Evolutionary conservation across 2,797 vertebrate species (phyloP), one percentile per base, ranked within the genome.

Genomic region (Channa striata): DNA sequence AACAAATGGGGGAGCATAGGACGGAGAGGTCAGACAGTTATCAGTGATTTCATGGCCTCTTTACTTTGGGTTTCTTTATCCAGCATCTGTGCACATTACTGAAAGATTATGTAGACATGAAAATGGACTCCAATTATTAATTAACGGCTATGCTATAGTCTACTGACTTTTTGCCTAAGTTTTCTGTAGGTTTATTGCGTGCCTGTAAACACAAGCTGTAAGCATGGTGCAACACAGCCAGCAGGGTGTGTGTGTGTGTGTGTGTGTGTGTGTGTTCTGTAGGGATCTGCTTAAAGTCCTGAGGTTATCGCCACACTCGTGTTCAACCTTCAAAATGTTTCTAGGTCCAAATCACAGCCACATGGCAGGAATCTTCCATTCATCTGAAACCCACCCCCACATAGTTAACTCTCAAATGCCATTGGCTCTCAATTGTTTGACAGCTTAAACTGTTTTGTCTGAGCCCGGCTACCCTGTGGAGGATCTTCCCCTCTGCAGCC

Each of bases 321-420:
- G 68, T 89, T 91, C 71, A 88, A 85, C 84, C 87, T 78, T 80
- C 85, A 44, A 17, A 16, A 30, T 9, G 39, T 64, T 51, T 62
- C 20, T 25, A 44, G 68, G 66, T 70, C 78, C 77, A 92, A 47
- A 90, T 87, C 83, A 86, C 75, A 90, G 77, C 84, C 87, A 89
- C 84, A 87, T 87, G 82, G 78, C 69, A 84, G 72, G 84, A 83
- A 69, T 73, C 78, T 85, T 81, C 82, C 74, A 87, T 49, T 51
- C 16, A 65, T 60, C 47, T 36, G 11, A 60, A 52, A 19, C 36
- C 37, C 34, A n/a, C 25, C 46, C 60, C 49, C 33, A 46, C 17
- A 21, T 20, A 49, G 51, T 62, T 74, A 56, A 73, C 73, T 60
- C 72, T 65, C 68, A 50, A 77, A 70, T 11, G 1, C 69, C 52